These are phyloP conservation scores for Pluvianellus socialis DNA, from an alignment of 2,113 vertebrate species.

Conservation along the genomic window DNA sequence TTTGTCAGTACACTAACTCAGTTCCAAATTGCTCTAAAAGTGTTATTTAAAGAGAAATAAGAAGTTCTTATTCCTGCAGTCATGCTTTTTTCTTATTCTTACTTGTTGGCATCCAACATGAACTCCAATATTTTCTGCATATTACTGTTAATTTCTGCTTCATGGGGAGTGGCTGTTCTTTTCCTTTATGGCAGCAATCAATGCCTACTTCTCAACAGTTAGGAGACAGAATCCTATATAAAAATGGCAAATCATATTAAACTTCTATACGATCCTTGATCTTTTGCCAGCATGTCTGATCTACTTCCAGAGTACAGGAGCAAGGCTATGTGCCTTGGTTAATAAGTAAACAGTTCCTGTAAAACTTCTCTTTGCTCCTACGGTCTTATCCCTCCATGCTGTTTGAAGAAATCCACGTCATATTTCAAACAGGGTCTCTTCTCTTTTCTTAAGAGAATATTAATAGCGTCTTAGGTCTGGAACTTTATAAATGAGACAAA, in stretches of 20 bases:
- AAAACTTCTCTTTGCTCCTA: slow-evolving; percentile 31
- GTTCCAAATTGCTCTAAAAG: neutral
- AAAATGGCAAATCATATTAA: slow-evolving; percentile 3
- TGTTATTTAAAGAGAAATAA: neutral
- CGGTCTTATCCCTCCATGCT: neutral
- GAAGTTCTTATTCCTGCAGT: neutral
- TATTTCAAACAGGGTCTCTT: neutral
- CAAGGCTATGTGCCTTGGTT: neutral
- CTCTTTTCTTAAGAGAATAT: neutral
- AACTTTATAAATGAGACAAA: slow-evolving; percentile 8
- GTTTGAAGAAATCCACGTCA: slow-evolving; percentile 16
- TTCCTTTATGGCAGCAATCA: slow-evolving; percentile 6
- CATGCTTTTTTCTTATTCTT: neutral
- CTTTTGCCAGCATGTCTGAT: slow-evolving; percentile 21
- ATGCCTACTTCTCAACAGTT: neutral
- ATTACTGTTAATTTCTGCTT: neutral
- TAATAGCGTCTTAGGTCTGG: neutral
- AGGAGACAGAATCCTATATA: neutral
- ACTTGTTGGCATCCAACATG: neutral
- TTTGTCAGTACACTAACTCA: neutral
- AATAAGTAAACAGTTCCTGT: slow-evolving; percentile 51
- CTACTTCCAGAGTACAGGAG: slow-evolving; percentile 4
- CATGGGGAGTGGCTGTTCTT: neutral
- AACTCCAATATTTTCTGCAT: neutral
- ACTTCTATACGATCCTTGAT: slow-evolving; percentile 2